Percentiles rank a stretch among this genome's conserved stretches.
Evolutionary conservation across 2,113 vertebrate genomes (phyloP).

Genomic region (Corythoichthys haematopterus): DNA sequence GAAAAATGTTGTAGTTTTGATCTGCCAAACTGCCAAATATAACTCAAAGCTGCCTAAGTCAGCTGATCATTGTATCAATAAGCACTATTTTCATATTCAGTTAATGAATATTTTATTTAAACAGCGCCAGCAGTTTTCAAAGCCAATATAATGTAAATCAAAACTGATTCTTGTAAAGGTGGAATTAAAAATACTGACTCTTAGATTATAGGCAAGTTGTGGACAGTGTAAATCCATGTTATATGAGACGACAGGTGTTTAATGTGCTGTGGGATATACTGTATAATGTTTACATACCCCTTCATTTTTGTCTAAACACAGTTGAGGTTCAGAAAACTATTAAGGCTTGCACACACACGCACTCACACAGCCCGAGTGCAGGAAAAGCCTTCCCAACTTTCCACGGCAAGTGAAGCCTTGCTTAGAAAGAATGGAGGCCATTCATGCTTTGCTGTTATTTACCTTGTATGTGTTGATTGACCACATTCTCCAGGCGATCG

Average conservation of each 20-base stretch:
- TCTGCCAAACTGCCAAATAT: too few species aligned
- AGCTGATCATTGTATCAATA: too few species aligned
- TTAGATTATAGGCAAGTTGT: neutral
- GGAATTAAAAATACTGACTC: neutral
- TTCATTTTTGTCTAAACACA: neutral
- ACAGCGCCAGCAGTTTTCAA: neutral
- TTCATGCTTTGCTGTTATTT: slow-evolving; percentile 24
- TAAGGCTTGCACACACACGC: neutral
- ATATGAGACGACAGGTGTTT: neutral
- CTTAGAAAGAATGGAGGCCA: neutral
- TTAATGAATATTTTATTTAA: neutral
- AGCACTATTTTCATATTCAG: too few species aligned
- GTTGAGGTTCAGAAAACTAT: neutral
- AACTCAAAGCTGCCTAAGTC: too few species aligned
- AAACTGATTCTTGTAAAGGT: neutral
- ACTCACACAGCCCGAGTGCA: neutral
- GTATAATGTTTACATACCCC: neutral
- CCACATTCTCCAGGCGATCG: slow-evolving; percentile 93
- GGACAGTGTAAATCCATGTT: neutral
- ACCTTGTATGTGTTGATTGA: slow-evolving; percentile 99
- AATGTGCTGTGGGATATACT: neutral
- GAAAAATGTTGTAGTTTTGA: too few species aligned
- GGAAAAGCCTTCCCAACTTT: neutral
- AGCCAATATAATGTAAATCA: too few species aligned
- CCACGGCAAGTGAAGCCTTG: neutral